Evolutionary conservation across 2,888 invertebrate species (phyloP), one percentile per base, ranked within the genome.

Genomic region (Ectemnius lituratus): DNA sequence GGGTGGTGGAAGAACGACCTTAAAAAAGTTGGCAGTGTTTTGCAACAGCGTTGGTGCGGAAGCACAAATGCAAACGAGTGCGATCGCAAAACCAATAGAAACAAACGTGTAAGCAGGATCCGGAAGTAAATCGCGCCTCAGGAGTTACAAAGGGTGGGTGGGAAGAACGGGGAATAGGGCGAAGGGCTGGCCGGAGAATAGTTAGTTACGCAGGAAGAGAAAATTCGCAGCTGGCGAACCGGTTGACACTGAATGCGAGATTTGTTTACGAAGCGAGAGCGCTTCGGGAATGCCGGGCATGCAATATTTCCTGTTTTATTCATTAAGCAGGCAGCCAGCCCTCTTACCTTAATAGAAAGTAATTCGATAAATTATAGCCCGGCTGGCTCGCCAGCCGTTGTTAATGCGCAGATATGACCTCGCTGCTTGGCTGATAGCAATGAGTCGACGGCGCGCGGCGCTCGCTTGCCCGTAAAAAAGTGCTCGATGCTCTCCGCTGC

Each of bases 231-330:
- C 67, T 23, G 2, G 23, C 23, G 23, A 23, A 64, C 64, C 28
- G 11, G 27, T 46, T 37, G 70, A 67, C 76, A 56, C 62, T 58
- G 78, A 76, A 78, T 70, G 63, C 65, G 46, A 66, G 76, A 78
- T 78, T 76, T 73, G 70, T 78, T 78, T 78, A 66, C 73, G 20
- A 58, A 70, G n/a, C 20, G 20, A 16, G 23, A 8, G 37, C 56
- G 67, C 62, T 67, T 62, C 73, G 46, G 67, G 67, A 46, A 61
- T 59, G 46, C 46, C 27, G 37, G 28, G 13, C 62, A 56, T 69
- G 64, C 47, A 64, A 52, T 45, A 47, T 62, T 59, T 64, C 47
- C 62, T 52, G 45, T 49, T 23, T 46, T 6, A 16, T 11, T 47
- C 59, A 57, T 59, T 72, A 65, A 56, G 47, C 23, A 28, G 11